Base-by-base conservation (phyloP, 2,797 vertebrate species). In the Neosilurus mollespiculum region DNA sequence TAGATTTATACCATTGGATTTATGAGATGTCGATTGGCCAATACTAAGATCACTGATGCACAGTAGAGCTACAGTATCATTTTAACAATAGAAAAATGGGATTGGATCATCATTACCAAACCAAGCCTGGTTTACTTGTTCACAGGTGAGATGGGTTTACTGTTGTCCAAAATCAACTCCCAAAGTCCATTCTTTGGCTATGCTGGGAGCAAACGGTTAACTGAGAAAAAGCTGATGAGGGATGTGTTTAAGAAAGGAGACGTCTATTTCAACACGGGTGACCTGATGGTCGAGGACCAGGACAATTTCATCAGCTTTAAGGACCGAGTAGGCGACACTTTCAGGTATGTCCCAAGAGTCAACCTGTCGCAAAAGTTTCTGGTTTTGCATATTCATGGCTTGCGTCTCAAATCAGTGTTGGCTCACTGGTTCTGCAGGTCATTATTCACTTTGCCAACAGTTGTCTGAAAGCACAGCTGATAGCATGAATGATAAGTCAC, bases 141-240 rank as follows among this genome's bases (percentile, higher is more conserved):
- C 51, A 0, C 85, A 98, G 98, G 97, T 86, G 95, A 97, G 89
- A 94, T 95, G 0, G 97, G 98, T 22, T 96, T 99, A 81, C 91
- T 99, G 22, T 91, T 99, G 90, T 97, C 96, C 76, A 95, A 89
- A 87, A 94, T 99, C 64, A 94, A 87, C 24, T 78, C 88, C 3
- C 89, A 91, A 70, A 97, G 92, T 83, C 98, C 97, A 0, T 99
- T 99, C 90, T 98, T 98, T 71, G 98, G 97, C 78, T 98, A 98
- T 0, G 95, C 95, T 56, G 97, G 97, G 14, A 96, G 91, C 93
- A 96, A 95, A 86, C 93, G 88, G 84, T 93, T 97, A 80, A 97
- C 97, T 0, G 94, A 97, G 89, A 96, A 94, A 85, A 98, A 97
- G 91, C 90, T 98, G 79, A 89, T 98, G 73, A 92, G 90, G 82